Percentiles rank a stretch among this genome's conserved stretches.
Evolutionary conservation across 2,797 vertebrate species (phyloP).

Genomic region (Lithobates pipiens): DNA sequence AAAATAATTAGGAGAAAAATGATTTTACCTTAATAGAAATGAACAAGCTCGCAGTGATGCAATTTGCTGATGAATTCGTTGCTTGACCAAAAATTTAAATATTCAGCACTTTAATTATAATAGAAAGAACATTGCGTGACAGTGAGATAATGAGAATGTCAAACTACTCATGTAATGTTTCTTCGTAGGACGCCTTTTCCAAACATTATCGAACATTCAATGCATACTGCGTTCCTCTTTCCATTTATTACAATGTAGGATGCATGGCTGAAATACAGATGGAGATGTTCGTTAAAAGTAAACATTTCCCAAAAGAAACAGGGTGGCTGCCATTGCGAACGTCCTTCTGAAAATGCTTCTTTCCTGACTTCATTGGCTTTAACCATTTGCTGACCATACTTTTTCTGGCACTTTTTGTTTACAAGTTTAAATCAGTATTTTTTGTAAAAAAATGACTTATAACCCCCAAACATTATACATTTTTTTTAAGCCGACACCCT

Average conservation of each 20-base stretch:
- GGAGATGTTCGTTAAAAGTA: too few relatives aligned
- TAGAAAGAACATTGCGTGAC: conserved; percentile 6
- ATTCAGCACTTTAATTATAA: conserved; percentile 10
- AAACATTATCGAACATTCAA: not conserved
- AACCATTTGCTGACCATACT: too few relatives aligned
- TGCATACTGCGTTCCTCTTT: not conserved
- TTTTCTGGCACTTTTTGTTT: too few relatives aligned
- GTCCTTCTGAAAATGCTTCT: too few relatives aligned
- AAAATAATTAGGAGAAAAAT: conserved; percentile 3
- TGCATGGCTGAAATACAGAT: too few relatives aligned
- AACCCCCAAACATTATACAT: too few relatives aligned
- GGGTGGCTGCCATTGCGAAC: too few relatives aligned
- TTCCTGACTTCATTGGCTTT: too few relatives aligned
- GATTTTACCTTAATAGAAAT: conserved; percentile 1
- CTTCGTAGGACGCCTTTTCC: not conserved
- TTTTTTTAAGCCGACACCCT: too few relatives aligned
- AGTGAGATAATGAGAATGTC: conserved; percentile 4
- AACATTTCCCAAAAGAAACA: too few relatives aligned
- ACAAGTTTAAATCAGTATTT: too few relatives aligned
- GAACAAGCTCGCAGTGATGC: conserved; percentile 2
- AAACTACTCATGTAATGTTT: not conserved
- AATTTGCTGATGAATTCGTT: conserved; percentile 5
- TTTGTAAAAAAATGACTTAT: too few relatives aligned
- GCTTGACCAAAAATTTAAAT: conserved; percentile 6
- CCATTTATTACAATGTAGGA: not conserved